Evolutionary conservation across 2,113 vertebrate genomes (phyloP).

Genomic region (Piprites chloris): DNA sequence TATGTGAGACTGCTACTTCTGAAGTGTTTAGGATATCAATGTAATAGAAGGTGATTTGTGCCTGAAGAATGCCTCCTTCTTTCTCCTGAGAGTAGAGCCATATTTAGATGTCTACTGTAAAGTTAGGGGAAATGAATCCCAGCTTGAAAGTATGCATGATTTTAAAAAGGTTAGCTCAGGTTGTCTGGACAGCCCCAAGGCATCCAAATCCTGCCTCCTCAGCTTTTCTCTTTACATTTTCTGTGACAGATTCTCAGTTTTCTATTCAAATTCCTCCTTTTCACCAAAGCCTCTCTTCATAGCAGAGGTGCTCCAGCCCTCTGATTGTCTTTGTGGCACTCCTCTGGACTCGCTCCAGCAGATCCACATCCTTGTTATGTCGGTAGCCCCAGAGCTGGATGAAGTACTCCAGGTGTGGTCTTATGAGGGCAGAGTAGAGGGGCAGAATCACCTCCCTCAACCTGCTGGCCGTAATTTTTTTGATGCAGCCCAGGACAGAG

Average conservation of each 20-base stretch:
- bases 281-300: not conserved
- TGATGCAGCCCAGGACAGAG: not conserved
- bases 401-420: not conserved
- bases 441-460: not conserved
- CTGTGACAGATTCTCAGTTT: not conserved
- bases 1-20: not conserved
- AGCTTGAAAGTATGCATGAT: fast-evolving
- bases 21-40: not conserved
- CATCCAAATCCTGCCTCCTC: not conserved
- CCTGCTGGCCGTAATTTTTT: not conserved
- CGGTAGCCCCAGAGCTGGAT: not conserved
- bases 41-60: not conserved
- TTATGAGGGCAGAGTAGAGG: not conserved
- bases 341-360: not conserved
- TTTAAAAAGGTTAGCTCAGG: not conserved
- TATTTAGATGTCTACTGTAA: not conserved
- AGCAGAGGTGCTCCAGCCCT: not conserved
- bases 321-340: not conserved
- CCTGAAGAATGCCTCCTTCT: not conserved
- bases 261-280: not conserved
- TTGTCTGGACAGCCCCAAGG: not conserved
- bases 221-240: not conserved
- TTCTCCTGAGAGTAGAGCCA: not conserved
- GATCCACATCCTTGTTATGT: not conserved
- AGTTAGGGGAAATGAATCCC: not conserved